Evolutionary conservation across 2,113 vertebrate genomes (phyloP).

Genomic region (Myrmecophaga tridactyla): DNA sequence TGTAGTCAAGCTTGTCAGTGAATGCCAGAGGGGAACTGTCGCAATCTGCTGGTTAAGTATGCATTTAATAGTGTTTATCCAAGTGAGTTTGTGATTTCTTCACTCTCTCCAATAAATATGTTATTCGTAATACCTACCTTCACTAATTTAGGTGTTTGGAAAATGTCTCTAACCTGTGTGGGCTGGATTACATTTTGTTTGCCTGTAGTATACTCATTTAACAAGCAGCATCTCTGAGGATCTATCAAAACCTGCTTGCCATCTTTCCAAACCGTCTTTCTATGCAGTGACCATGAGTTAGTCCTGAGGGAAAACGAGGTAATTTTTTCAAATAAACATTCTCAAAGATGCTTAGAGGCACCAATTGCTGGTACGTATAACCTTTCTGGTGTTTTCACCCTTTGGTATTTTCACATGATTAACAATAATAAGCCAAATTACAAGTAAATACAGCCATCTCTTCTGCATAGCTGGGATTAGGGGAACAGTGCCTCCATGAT

Average conservation of each 20-base stretch:
- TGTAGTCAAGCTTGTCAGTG: constrained; percentile 67
- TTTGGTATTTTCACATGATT: constrained; percentile 29
- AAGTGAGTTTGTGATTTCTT: constrained; percentile 66
- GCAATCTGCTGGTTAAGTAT: constrained; percentile 52
- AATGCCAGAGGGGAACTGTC: constrained; percentile 67
- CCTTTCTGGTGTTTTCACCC: not conserved
- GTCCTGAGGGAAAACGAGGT: constrained; percentile 70
- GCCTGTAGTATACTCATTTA: not conserved
- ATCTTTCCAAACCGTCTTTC: constrained; percentile 54
- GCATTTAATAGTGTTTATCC: constrained; percentile 72
- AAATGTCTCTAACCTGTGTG: constrained; percentile 50
- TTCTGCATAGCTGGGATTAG: too few species aligned
- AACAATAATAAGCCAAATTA: constrained; percentile 37
- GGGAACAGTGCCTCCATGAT: too few species aligned
- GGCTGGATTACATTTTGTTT: constrained; percentile 50
- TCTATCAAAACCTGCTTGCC: constrained; percentile 39
- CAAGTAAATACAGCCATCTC: not conserved
- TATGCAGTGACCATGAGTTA: constrained; percentile 50
- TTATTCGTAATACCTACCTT: constrained; percentile 64
- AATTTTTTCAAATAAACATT: constrained; percentile 75
- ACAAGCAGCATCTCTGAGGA: constrained; percentile 26
- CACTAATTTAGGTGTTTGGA: constrained; percentile 60
- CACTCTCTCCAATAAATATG: constrained; percentile 58
- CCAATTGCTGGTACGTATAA: constrained; percentile 22
- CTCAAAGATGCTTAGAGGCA: constrained; percentile 68